Percentiles rank a stretch among this genome's conserved stretches.
Evolutionary conservation across 1,140 invertebrate species (phyloP).

Genomic region (Heliconius hermathena): DNA sequence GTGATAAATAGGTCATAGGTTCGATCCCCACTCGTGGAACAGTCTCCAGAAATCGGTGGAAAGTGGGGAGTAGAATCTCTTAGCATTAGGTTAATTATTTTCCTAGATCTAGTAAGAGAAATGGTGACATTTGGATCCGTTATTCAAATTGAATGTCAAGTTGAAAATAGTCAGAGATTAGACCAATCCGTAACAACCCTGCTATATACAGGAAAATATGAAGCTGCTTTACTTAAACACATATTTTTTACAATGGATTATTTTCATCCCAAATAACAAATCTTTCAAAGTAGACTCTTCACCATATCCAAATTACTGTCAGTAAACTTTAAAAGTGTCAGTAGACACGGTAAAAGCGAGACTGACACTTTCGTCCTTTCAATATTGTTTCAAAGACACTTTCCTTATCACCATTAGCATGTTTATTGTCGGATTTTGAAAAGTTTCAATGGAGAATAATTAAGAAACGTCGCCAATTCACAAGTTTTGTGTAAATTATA

Average conservation of each 20-base stretch:
- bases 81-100: no score
- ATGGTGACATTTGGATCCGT: no score
- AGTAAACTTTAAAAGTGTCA: conserved; percentile 9
- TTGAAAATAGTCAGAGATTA: no score
- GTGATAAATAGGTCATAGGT: no score
- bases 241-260: background rate
- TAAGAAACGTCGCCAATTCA: conserved; percentile 20
- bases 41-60: no score
- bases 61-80: no score
- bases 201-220: background rate
- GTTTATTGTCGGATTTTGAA: conserved; percentile 19
- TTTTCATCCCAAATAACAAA: background rate
- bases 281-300: background rate
- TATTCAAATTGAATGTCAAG: no score
- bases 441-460: conserved; percentile 27
- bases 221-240: no score
- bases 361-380: background rate
- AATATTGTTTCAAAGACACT: conserved; percentile 8
- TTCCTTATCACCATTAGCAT: conserved; percentile 18
- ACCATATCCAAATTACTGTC: background rate
- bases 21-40: no score
- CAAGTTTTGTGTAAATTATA: conserved; percentile 21
- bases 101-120: no score
- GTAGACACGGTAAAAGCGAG: background rate
- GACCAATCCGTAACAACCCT: no score